These are phyloP conservation scores for Microctenopoma stevenorrisi DNA, from an alignment of 2,797 vertebrate species.

Conservation along the genomic window DNA sequence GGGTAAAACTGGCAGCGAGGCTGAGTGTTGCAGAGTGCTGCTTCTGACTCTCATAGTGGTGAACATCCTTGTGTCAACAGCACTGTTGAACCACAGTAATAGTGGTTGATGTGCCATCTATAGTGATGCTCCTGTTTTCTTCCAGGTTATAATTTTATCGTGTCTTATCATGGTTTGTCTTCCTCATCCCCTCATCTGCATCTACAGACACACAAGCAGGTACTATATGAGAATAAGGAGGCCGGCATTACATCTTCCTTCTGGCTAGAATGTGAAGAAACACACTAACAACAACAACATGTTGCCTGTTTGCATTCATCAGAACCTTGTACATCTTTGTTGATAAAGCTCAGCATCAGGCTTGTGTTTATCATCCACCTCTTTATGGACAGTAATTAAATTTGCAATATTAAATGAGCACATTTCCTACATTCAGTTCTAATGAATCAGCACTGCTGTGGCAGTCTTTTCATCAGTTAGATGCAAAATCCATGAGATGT, in stretches of 20 bases:
- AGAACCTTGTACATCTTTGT: constrained; percentile 13
- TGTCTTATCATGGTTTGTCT: too few species aligned
- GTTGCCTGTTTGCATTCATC: constrained; percentile 18
- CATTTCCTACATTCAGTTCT: constrained; percentile 46
- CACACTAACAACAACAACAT: not conserved
- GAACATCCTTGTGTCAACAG: too few species aligned
- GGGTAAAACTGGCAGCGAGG: too few species aligned
- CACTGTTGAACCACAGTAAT: too few species aligned
- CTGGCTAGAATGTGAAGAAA: not conserved
- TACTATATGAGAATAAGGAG: too few species aligned
- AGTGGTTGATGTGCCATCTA: too few species aligned
- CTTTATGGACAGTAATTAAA: constrained; percentile 48
- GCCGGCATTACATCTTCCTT: not conserved
- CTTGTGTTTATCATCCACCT: constrained; percentile 39
- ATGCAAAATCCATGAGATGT: constrained; percentile 50
- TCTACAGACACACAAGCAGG: too few species aligned
- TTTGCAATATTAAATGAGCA: constrained; percentile 52
- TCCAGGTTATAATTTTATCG: too few species aligned
- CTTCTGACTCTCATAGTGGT: too few species aligned
- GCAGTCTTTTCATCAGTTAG: constrained; percentile 48
- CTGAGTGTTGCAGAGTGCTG: too few species aligned
- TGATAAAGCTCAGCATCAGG: constrained; percentile 16
- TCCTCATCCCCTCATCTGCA: too few species aligned
- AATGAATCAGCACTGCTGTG: constrained; percentile 32
- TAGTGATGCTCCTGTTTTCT: not conserved